Evolutionary conservation across 2,888 invertebrate species (phyloP).

Genomic region (Leptarthrus brevirostris): DNA sequence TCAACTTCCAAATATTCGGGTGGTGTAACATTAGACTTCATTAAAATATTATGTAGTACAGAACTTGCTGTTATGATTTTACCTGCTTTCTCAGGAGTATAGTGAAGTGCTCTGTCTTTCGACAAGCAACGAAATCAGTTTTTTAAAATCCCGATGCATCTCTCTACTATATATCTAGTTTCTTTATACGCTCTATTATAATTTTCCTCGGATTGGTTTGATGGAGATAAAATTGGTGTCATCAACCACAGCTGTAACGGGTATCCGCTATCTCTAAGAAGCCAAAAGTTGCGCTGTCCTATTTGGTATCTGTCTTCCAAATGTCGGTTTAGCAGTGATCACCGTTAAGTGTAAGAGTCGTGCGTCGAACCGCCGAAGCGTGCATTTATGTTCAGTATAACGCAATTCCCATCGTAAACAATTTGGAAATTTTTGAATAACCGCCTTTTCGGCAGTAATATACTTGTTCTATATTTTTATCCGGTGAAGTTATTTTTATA

Average conservation of each 20-base stretch:
- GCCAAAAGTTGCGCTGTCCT: slow-evolving; percentile 47
- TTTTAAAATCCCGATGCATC: slow-evolving; percentile 14
- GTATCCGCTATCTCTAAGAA: slow-evolving; percentile 50
- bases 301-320: background rate
- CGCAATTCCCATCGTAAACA: slow-evolving; percentile 49
- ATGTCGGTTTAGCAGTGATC: background rate
- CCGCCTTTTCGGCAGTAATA: no score
- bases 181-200: slow-evolving; percentile 2
- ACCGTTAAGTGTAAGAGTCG: slow-evolving; percentile 35
- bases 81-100: slow-evolving; percentile 11
- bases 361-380: slow-evolving; percentile 40
- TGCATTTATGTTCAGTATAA: slow-evolving; percentile 18
- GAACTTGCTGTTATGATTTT: slow-evolving; percentile 7
- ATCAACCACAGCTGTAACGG: slow-evolving; percentile 46
- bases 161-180: background rate
- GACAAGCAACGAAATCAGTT: slow-evolving; percentile 3
- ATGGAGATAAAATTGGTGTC: background rate
- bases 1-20: no score
- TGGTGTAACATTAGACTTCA: background rate
- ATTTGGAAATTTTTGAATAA: slow-evolving; percentile 49
- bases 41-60: slow-evolving; percentile 5
- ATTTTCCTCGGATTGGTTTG: background rate
- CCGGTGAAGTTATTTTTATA: no score
- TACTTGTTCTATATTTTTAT: no score
- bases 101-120: background rate